Percentiles rank a stretch among this genome's conserved stretches.
These are phyloP conservation scores for Hirundo rustica DNA, from an alignment of 2,797 vertebrate genomes.

Conservation along the genomic window DNA sequence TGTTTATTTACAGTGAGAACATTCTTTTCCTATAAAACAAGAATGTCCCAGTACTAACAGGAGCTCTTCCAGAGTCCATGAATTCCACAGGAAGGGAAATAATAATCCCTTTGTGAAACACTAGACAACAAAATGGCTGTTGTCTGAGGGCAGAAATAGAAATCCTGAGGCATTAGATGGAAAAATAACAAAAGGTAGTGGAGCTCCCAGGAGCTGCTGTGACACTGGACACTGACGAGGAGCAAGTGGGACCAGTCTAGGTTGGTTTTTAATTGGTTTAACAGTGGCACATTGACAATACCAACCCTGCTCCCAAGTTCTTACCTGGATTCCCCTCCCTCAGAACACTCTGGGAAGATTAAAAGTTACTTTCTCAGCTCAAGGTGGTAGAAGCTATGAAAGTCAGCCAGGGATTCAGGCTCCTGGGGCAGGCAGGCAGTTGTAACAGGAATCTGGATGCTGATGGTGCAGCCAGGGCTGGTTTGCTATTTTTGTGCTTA, in stretches of 20 bases:
- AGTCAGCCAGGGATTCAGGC: not conserved
- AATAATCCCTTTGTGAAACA: too few species aligned
- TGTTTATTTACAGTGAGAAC: too few species aligned
- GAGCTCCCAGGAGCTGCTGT: not conserved
- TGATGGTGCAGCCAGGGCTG: not conserved
- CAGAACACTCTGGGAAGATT: not conserved
- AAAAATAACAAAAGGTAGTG: not conserved
- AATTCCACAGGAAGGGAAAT: too few species aligned
- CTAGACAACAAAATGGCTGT: too few species aligned
- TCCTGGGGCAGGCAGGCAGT: not conserved
- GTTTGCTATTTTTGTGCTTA: slow-evolving; percentile 18
- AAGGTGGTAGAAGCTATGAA: not conserved
- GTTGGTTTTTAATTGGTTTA: not conserved
- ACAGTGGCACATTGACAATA: not conserved
- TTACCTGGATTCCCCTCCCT: not conserved
- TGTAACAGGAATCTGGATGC: slow-evolving; percentile 29
- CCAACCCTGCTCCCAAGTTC: not conserved
- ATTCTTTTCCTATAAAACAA: too few species aligned
- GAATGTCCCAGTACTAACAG: too few species aligned
- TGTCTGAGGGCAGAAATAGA: too few species aligned
- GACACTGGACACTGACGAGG: not conserved
- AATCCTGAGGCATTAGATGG: not conserved
- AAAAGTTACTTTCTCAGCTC: not conserved
- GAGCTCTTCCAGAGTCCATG: too few species aligned
- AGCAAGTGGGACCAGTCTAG: not conserved